phyloP scores from a whole-genome alignment of 2,113 vertebrate genomes.

The Ardeotis arabs region DNA sequence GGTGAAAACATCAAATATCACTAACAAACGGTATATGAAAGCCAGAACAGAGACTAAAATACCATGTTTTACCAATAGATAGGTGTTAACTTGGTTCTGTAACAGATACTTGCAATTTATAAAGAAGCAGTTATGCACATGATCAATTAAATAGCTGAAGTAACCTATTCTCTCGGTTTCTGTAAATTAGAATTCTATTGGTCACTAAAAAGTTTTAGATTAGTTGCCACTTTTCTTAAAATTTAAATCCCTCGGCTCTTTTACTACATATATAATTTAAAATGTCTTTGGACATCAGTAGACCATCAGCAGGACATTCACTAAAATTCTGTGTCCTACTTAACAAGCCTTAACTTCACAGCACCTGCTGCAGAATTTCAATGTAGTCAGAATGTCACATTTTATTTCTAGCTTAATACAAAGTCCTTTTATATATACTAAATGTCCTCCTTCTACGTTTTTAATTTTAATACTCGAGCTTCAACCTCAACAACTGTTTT shows the following conservation, averaged over 20 bases:
- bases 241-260: background rate
- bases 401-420: constrained; percentile 3
- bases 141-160: background rate
- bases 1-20: background rate
- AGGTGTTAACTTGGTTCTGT: background rate
- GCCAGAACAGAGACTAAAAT: background rate
- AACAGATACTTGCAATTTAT: background rate
- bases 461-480: background rate
- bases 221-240: background rate
- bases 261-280: background rate
- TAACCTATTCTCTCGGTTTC: background rate
- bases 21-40: background rate
- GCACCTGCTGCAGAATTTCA: background rate
- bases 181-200: background rate
- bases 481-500: background rate
- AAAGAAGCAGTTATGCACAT: background rate
- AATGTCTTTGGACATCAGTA: background rate
- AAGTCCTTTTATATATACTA: background rate
- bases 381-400: background rate
- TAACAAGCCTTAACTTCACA: background rate
- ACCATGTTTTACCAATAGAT: background rate
- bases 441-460: background rate
- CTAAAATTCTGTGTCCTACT: background rate
- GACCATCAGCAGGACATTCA: background rate
- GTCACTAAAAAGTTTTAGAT: background rate